A percentile compares a stretch with the other conserved stretches of the same genome.
These are phyloP conservation scores for Gryllus longicercus DNA, from an alignment of 2,888 invertebrate species.

Conservation along the genomic window DNA sequence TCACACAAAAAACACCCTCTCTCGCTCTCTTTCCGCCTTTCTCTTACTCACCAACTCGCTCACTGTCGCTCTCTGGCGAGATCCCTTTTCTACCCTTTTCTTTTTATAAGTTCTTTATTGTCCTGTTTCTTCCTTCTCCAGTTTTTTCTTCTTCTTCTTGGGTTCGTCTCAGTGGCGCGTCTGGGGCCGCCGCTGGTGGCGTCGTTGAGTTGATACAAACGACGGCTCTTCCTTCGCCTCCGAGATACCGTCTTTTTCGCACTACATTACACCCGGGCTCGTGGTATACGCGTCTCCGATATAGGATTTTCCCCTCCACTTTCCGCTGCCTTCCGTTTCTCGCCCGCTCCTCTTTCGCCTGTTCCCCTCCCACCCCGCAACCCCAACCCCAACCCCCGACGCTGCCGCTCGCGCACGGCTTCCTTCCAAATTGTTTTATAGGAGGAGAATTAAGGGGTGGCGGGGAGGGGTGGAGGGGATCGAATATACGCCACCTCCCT, in stretches of 20 bases:
- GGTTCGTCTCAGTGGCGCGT: too few relatives aligned
- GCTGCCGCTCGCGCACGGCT: background rate
- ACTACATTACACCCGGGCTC: conserved; percentile 23
- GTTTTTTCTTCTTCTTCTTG: too few relatives aligned
- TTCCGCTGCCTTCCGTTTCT: conserved; percentile 11
- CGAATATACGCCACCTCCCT: background rate
- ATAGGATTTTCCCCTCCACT: background rate
- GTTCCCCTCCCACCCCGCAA: background rate
- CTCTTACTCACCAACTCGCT: too few relatives aligned
- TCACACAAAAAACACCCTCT: too few relatives aligned
- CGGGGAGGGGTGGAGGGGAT: background rate
- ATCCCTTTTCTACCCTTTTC: too few relatives aligned
- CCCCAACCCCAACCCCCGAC: background rate
- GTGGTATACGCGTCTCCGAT: background rate
- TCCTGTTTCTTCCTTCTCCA: too few relatives aligned
- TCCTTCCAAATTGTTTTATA: conserved; percentile 17
- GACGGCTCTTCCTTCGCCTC: background rate
- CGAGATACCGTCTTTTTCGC: background rate
- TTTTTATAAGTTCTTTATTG: too few relatives aligned
- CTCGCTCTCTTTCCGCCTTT: too few relatives aligned
- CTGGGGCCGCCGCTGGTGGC: too few relatives aligned
- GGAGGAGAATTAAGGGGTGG: background rate
- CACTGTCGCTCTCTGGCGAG: too few relatives aligned
- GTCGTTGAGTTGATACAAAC: background rate
- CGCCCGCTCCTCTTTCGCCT: background rate